A percentile compares a stretch with the other conserved stretches of the same genome.
Evolutionary conservation across 1,140 invertebrate genomes (phyloP).

Genomic region (Tetraneura akinire): DNA sequence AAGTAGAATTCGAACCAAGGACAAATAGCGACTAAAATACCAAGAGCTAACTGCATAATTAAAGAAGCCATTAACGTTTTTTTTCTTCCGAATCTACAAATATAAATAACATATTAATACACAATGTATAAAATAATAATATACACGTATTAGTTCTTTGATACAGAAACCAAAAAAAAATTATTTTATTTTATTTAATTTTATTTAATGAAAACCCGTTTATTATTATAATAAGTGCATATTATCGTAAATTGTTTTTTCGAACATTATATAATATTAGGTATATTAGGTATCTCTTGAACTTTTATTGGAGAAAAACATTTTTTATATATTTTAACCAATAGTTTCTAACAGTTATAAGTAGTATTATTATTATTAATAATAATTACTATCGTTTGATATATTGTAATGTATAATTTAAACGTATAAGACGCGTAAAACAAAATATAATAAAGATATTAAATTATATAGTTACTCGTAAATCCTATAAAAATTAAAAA

Average conservation of each 20-base stretch:
- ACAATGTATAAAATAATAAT: too few species aligned
- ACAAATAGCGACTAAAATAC: slow-evolving; percentile 65
- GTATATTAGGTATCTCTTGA: too few species aligned
- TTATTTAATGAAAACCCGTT: not conserved
- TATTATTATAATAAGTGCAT: too few species aligned
- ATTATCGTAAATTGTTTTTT: too few species aligned
- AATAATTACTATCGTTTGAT: not conserved
- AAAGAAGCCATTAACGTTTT: slow-evolving; percentile 70
- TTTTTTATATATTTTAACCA: not conserved
- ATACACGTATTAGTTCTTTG: too few species aligned
- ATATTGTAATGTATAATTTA: slow-evolving; percentile 37
- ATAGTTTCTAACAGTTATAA: not conserved
- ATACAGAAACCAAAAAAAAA: not conserved
- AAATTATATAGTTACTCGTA: too few species aligned
- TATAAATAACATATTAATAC: too few species aligned
- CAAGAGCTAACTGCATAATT: slow-evolving; percentile 66
- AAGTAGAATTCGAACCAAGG: slow-evolving; percentile 69
- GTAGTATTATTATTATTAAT: not conserved
- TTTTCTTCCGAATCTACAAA: slow-evolving; percentile 72
- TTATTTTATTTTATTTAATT: too few species aligned
- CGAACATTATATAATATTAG: too few species aligned
- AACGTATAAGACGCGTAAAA: not conserved
- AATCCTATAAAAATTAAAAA: not conserved
- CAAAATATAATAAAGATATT: slow-evolving; percentile 20
- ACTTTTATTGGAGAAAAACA: not conserved